Evolutionary conservation across 1,140 invertebrate species (phyloP).

Genomic region (Neotoxoptera formosana): DNA sequence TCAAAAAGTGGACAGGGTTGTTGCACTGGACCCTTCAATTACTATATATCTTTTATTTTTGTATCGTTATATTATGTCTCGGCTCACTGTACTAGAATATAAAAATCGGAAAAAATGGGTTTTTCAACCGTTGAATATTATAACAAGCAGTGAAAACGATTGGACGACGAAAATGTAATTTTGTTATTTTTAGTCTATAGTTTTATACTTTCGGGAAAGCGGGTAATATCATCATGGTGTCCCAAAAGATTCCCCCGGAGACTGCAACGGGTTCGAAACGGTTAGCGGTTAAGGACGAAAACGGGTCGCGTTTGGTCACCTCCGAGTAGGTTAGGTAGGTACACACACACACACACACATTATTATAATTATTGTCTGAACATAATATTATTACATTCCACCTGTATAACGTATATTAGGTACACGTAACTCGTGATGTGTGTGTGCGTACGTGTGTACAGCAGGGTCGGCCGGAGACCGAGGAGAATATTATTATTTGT

Average conservation of each 20-base stretch:
- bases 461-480: background rate
- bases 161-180: background rate
- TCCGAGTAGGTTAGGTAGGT: background rate
- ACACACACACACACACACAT: background rate
- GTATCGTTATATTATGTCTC: background rate
- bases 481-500: background rate
- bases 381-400: background rate
- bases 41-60: too few species aligned
- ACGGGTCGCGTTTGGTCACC: background rate
- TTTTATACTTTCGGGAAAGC: background rate
- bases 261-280: background rate
- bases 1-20: too few species aligned
- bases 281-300: too few species aligned
- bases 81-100: background rate
- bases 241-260: background rate
- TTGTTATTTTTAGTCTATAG: background rate
- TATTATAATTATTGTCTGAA: background rate
- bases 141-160: background rate
- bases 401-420: background rate
- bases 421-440: too few species aligned
- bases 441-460: background rate
- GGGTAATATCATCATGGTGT: accelerated
- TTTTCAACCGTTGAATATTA: too few species aligned
- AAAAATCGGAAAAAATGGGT: background rate
- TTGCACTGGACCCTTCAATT: too few species aligned